phyloP scores from a whole-genome alignment of 2,797 vertebrate genomes.

The Alfaro cultratus region DNA sequence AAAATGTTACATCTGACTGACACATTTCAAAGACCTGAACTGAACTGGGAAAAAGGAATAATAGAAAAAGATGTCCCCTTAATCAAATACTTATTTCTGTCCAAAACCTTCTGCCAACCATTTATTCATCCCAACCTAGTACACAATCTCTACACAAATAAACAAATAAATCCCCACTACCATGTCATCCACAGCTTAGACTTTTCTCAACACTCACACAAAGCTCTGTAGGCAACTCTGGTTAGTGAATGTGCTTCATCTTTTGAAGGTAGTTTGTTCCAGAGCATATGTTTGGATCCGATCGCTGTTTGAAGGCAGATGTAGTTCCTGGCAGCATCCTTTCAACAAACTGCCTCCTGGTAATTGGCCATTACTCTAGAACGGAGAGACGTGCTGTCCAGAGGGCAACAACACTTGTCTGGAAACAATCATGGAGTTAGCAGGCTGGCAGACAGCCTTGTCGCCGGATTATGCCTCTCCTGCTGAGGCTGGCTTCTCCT shows the following conservation, averaged over 20 bases:
- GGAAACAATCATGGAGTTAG: conserved; percentile 81
- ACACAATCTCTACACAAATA: conserved; percentile 46
- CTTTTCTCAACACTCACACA: conserved; percentile 50
- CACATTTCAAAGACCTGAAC: conserved; percentile 37
- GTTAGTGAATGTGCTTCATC: conserved; percentile 57
- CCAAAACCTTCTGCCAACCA: conserved; percentile 38
- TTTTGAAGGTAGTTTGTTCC: conserved; percentile 67
- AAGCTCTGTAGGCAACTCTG: conserved; percentile 49
- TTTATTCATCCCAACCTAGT: conserved; percentile 36
- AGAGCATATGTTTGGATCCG: conserved; percentile 73
- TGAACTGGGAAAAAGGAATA: conserved; percentile 29
- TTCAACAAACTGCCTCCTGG: conserved; percentile 80
- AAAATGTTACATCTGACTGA: conserved; percentile 34
- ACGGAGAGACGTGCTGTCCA: conserved; percentile 76
- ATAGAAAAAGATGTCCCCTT: conserved; percentile 6
- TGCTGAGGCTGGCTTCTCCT: conserved; percentile 52
- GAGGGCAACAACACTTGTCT: conserved; percentile 79
- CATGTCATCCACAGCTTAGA: conserved; percentile 47
- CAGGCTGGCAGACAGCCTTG: conserved; percentile 74
- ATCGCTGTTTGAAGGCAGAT: conserved; percentile 76
- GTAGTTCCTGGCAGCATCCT: conserved; percentile 77
- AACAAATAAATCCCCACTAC: conserved; percentile 37
- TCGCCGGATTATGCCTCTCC: conserved; percentile 66
- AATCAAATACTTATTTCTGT: conserved; percentile 37
- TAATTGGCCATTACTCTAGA: conserved; percentile 81